A percentile compares a stretch with the other conserved stretches of the same genome.
These are phyloP conservation scores for Lasioglossum malachurum DNA, from an alignment of 2,888 invertebrate genomes.

Conservation along the genomic window DNA sequence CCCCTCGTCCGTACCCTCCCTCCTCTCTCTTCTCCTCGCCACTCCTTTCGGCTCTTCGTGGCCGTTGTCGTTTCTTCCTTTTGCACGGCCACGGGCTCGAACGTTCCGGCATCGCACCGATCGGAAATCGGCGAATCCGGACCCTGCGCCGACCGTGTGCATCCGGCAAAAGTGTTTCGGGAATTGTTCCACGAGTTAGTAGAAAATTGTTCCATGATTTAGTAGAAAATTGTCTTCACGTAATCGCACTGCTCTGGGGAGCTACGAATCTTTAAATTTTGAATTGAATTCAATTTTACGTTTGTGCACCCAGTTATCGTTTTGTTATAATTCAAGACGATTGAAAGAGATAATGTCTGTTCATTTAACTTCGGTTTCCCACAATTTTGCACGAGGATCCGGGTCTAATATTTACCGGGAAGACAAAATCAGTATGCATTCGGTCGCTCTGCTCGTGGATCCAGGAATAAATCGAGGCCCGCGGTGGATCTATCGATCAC, in stretches of 20 bases:
- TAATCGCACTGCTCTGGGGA: too few relatives aligned
- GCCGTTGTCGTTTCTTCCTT: neutral
- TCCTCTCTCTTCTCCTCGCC: neutral
- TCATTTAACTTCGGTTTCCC: too few relatives aligned
- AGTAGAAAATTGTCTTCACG: neutral
- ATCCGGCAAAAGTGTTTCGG: neutral
- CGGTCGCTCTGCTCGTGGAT: neutral
- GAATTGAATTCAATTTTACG: too few relatives aligned
- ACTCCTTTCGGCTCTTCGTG: neutral
- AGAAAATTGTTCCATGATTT: neutral
- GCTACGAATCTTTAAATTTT: too few relatives aligned
- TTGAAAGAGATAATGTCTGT: too few relatives aligned
- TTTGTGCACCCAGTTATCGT: too few relatives aligned
- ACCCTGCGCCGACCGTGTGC: neutral
- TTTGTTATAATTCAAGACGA: too few relatives aligned
- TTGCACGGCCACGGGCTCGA: slow-evolving; percentile 9
- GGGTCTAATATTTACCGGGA: too few relatives aligned
- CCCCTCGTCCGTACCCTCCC: neutral
- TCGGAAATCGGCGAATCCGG: slow-evolving; percentile 32
- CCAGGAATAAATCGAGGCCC: neutral
- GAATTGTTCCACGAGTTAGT: neutral
- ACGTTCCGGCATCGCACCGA: slow-evolving; percentile 12
- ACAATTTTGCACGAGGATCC: too few relatives aligned
- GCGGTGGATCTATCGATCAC: slow-evolving; percentile 5
- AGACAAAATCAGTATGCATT: neutral